These are phyloP conservation scores for Heliconius eleuchia DNA, from an alignment of 1,140 invertebrate genomes.

Conservation along the genomic window DNA sequence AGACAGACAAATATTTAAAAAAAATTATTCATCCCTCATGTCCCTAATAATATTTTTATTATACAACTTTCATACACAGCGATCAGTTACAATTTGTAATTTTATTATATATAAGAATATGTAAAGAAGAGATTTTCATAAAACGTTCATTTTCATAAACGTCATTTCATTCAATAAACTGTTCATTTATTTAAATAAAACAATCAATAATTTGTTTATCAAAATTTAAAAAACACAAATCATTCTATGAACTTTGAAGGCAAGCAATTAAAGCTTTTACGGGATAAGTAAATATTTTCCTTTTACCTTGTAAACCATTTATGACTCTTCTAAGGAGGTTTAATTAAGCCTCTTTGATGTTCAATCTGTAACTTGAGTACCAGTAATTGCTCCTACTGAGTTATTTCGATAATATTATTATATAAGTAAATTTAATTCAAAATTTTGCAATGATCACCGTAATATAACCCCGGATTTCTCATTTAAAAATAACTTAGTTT, in stretches of 20 bases:
- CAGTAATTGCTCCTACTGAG: constrained; percentile 62
- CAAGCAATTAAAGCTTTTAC: constrained; percentile 70
- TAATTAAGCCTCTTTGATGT: constrained; percentile 77
- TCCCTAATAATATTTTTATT: too few species aligned
- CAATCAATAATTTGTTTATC: neutral
- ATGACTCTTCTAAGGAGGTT: constrained; percentile 66
- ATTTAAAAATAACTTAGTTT: neutral
- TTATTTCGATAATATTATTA: constrained; percentile 54
- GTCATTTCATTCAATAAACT: neutral
- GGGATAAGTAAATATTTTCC: constrained; percentile 68
- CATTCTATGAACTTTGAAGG: constrained; percentile 47
- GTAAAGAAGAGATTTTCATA: too few species aligned
- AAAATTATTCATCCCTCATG: too few species aligned
- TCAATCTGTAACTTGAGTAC: constrained; percentile 72
- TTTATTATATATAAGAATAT: too few species aligned
- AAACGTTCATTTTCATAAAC: too few species aligned
- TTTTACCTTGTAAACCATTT: constrained; percentile 71
- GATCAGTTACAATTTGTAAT: too few species aligned
- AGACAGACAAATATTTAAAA: too few species aligned
- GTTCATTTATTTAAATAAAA: neutral
- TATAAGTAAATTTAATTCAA: constrained; percentile 20
- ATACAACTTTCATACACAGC: too few species aligned
- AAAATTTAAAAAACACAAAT: neutral
- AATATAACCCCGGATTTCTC: neutral
- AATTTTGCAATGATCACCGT: neutral